phyloP scores from a whole-genome alignment of 2,888 invertebrate genomes.

The Nesidiocoris tenuis region DNA sequence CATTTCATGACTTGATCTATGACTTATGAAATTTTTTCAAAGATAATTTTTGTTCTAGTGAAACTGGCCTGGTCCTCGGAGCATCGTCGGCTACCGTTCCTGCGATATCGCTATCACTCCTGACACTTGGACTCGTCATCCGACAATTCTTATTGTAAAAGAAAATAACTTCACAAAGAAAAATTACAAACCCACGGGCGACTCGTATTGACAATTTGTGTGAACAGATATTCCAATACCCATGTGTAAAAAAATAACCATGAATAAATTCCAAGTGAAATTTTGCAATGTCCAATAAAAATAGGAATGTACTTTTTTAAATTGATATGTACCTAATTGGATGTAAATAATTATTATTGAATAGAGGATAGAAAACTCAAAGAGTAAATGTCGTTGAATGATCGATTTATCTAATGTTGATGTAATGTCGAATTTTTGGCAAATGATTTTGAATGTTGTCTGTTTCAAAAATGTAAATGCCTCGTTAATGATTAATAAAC shows the following conservation, averaged over 20 bases:
- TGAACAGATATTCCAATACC: no score
- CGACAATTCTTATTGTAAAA: not conserved
- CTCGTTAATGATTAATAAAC: conserved; percentile 8
- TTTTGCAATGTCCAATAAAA: not conserved
- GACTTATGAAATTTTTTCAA: not conserved
- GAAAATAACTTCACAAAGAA: not conserved
- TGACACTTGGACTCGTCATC: not conserved
- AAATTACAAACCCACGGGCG: no score
- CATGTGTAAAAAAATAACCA: no score
- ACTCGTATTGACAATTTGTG: no score
- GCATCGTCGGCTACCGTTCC: not conserved
- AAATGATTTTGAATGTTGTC: conserved; percentile 14
- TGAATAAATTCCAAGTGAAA: no score
- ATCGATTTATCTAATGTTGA: no score
- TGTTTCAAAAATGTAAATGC: conserved; percentile 19
- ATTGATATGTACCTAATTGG: conserved; percentile 3
- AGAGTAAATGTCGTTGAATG: no score
- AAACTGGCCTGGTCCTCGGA: not conserved
- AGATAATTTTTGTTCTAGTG: not conserved
- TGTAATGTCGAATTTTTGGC: conserved; percentile 2
- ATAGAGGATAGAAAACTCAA: not conserved
- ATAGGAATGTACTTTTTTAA: not conserved
- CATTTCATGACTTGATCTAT: not conserved
- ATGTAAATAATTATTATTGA: not conserved
- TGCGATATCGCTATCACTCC: not conserved